Conservation (phyloP, 2,113 vertebrate genomes). For the Hylia prasina region DNA sequence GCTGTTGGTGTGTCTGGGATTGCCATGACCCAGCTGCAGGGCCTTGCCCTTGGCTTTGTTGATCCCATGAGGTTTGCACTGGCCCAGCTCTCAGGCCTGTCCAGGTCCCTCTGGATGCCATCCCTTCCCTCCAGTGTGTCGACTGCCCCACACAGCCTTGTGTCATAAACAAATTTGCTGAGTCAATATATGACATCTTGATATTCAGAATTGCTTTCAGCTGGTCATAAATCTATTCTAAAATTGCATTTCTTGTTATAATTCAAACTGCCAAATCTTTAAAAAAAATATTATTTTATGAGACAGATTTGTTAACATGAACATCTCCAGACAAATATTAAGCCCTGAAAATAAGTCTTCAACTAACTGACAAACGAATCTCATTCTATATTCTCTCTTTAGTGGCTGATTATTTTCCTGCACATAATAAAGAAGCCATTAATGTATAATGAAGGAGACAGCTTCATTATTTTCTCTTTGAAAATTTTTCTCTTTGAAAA, state of each 20-base stretch:
- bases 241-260: neutral
- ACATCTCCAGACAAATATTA: neutral
- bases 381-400: conserved; percentile 5
- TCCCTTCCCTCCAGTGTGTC: accelerated
- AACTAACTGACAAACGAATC: neutral
- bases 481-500: conserved; percentile 28
- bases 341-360: conserved; percentile 5
- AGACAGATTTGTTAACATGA: conserved; percentile 6
- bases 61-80: neutral
- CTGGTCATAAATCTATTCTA: neutral
- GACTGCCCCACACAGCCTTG: neutral
- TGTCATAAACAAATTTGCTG: neutral
- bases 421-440: conserved; percentile 18
- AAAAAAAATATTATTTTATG: neutral
- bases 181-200: neutral
- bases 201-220: neutral
- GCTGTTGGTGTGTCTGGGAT: neutral
- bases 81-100: neutral
- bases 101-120: neutral
- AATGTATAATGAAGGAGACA: conserved; percentile 30
- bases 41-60: accelerated
- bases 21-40: neutral
- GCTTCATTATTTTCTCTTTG: conserved; percentile 33
- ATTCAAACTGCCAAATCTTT: neutral
- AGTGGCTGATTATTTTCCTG: conserved; percentile 26